phyloP scores from a whole-genome alignment of 2,113 vertebrate genomes.

The Fukomys damarensis region DNA sequence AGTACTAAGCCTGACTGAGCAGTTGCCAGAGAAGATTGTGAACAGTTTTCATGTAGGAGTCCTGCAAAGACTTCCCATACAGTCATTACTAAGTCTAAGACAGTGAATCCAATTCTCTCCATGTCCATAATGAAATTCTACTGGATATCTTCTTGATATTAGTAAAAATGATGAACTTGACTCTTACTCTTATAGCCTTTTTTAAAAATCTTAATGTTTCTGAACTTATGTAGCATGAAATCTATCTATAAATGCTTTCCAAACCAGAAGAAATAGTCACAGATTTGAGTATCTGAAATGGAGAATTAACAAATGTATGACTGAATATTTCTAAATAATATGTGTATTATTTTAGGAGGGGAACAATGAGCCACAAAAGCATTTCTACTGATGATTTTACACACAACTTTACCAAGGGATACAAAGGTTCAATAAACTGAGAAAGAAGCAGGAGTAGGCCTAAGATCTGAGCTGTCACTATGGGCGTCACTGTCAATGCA shows the following conservation, averaged over 20 bases:
- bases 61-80: slow-evolving; percentile 66
- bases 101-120: slow-evolving; percentile 63
- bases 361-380: slow-evolving; percentile 74
- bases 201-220: slow-evolving; percentile 80
- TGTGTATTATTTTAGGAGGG: slow-evolving; percentile 65
- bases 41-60: slow-evolving; percentile 74
- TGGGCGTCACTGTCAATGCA: background rate
- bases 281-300: slow-evolving; percentile 76
- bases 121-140: slow-evolving; percentile 29
- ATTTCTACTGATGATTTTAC: slow-evolving; percentile 80
- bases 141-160: slow-evolving; percentile 73
- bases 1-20: too few relatives aligned
- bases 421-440: slow-evolving; percentile 76
- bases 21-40: slow-evolving; percentile 71
- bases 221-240: slow-evolving; percentile 83
- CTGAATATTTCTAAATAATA: slow-evolving; percentile 83
- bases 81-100: slow-evolving; percentile 64
- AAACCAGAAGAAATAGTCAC: slow-evolving; percentile 81
- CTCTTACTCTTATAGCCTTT: slow-evolving; percentile 74
- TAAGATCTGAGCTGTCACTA: background rate
- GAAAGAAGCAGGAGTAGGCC: background rate
- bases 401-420: slow-evolving; percentile 79
- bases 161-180: slow-evolving; percentile 57
- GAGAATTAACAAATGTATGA: slow-evolving; percentile 79
- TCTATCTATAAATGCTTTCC: slow-evolving; percentile 79